Evolutionary conservation across 2,113 vertebrate genomes (phyloP), one percentile per base, ranked within the genome.

Genomic region (Anoura caudifer): DNA sequence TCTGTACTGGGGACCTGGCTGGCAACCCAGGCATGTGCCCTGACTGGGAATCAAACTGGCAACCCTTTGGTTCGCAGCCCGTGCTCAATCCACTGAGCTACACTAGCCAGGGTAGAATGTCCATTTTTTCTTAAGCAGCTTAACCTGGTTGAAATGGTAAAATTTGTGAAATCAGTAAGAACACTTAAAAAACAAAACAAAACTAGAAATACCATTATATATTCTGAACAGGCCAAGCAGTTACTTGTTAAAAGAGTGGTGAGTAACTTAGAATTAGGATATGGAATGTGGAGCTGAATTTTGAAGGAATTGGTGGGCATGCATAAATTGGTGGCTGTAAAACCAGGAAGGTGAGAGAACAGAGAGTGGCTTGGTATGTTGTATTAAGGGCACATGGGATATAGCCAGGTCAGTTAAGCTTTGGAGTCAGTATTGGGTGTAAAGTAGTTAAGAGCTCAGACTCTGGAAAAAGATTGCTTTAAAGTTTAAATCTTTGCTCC

Each of bases 191-290:
- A 45, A 38, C 20, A 38, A 13, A 93, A 4, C 61, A 79, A 38
- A 54, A 77, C 54, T 83, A 59, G 31, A 83, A 87, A 73, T 81
- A 81, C 73, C 59, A 56, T 75, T 93, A 45, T 50, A 72, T 28
- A 63, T 81, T 94, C 73, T 95, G 15, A 92, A 50, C 24, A 94
- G 52, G 31, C 50, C 54, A 90, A 69, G 67, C 67, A 76, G 28
- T 86, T 91, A 81, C 69, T 90, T 69, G 41, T 73, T 87, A 85
- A 95, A 87, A 45, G 59, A 95, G 16, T 87, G n/a, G 54, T 80
- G n/a, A 82, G 73, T 91, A 91, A 84, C 67, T 80, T 47, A 91
- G 75, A 76, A 77, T 83, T 54, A 91, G 65, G 38, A 56, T 86
- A 81, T 84, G 12, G 38, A 87, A 96, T 67, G 31, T 83, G 24